Evolutionary conservation across 2,888 invertebrate genomes (phyloP).

Genomic region (Gnatocerus cornutus): DNA sequence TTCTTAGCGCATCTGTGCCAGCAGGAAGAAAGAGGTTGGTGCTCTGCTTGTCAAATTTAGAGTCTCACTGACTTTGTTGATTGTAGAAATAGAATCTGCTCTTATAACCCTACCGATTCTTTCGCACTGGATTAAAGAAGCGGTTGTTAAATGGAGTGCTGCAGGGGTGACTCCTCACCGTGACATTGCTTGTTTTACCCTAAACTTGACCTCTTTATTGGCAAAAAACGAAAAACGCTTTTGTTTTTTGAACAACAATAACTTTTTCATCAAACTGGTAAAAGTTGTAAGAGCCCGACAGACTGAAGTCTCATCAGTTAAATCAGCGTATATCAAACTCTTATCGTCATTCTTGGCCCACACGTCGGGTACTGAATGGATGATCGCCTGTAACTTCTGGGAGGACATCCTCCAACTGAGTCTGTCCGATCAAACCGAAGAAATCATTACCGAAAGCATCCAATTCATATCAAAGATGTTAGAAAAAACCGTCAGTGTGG

Average conservation of each 20-base stretch:
- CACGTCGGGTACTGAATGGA: constrained; percentile 78
- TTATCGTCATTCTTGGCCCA: constrained; percentile 77
- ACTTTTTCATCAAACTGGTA: constrained; percentile 31
- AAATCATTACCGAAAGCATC: constrained; percentile 78
- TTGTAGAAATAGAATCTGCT: constrained; percentile 20
- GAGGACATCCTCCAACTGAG: constrained; percentile 77
- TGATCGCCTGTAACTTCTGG: constrained; percentile 79
- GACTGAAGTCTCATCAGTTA: neutral
- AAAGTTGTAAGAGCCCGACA: constrained; percentile 26
- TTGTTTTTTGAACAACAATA: constrained; percentile 17
- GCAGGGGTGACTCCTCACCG: neutral
- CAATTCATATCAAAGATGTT: constrained; percentile 77
- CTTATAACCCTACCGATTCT: constrained; percentile 7
- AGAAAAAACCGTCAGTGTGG: constrained; percentile 73
- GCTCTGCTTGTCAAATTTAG: neutral
- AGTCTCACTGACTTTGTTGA: neutral
- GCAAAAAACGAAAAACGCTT: constrained; percentile 25
- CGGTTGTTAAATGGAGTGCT: constrained; percentile 14
- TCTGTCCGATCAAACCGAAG: constrained; percentile 80
- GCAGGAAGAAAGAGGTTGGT: constrained; percentile 15
- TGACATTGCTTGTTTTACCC: constrained; percentile 1
- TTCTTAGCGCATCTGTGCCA: neutral
- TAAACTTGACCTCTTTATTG: constrained; percentile 13
- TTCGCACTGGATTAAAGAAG: constrained; percentile 16
- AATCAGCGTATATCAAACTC: constrained; percentile 60